Percentiles rank a stretch among this genome's conserved stretches.
Evolutionary conservation across 2,113 vertebrate genomes (phyloP).

Genomic region (Oxyura jamaicensis): DNA sequence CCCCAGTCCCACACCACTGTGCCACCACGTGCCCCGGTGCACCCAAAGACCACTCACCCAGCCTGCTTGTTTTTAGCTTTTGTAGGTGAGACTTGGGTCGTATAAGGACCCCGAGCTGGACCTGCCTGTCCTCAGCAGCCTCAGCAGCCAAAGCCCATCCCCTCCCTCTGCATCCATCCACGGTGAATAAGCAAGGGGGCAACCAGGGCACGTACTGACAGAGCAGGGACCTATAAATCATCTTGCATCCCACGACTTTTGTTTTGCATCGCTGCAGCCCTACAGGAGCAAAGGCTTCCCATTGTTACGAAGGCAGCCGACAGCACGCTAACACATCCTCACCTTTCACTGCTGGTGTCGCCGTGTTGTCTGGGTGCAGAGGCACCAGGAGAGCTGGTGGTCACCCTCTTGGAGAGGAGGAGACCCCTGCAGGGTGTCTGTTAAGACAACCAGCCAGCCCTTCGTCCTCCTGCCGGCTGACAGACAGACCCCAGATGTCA

Average conservation of each 20-base stretch:
- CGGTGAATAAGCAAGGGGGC: neutral
- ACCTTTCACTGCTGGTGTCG: no score
- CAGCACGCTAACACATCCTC: no score
- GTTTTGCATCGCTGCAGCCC: neutral
- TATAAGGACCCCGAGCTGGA: neutral
- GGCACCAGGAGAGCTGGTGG: neutral
- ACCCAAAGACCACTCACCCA: neutral
- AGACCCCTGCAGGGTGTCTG: neutral
- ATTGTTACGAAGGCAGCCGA: no score
- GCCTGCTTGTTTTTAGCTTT: neutral
- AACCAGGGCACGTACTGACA: neutral
- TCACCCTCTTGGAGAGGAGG: neutral
- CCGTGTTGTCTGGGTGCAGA: no score
- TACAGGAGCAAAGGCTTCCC: neutral
- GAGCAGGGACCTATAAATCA: neutral
- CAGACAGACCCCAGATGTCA: neutral
- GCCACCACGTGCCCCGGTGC: no score
- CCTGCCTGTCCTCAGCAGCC: accelerated
- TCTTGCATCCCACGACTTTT: neutral
- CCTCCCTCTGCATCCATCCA: neutral
- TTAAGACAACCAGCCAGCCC: neutral
- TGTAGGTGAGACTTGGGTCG: accelerated
- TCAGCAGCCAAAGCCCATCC: accelerated
- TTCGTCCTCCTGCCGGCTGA: accelerated
- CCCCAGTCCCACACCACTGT: no score